Percentiles rank a stretch among this genome's conserved stretches.
Evolutionary conservation across 2,113 vertebrate genomes (phyloP).

Genomic region (Gnathochromis pfefferi): DNA sequence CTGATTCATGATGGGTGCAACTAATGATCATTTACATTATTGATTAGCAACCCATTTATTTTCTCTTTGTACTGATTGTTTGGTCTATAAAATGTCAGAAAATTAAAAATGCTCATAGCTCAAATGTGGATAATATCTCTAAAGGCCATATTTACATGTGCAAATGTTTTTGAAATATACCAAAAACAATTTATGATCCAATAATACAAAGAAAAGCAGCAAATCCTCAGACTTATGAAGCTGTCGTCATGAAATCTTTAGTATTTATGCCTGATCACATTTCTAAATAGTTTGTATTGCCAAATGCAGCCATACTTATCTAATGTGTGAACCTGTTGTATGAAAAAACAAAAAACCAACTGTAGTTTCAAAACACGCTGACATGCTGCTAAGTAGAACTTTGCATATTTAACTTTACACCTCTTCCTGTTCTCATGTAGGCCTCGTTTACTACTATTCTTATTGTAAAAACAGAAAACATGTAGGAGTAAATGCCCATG

Average conservation of each 20-base stretch:
- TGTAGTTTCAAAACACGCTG: accelerated
- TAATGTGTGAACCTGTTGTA: background rate
- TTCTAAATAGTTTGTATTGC: background rate
- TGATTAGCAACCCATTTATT: background rate
- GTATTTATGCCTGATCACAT: background rate
- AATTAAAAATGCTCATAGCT: background rate
- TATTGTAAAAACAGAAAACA: background rate
- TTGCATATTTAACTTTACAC: background rate
- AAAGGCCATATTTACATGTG: background rate
- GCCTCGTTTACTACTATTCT: background rate
- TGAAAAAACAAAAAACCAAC: background rate
- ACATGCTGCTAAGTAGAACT: background rate
- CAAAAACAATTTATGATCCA: background rate
- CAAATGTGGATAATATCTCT: background rate
- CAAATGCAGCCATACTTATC: background rate
- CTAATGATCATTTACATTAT: background rate
- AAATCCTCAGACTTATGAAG: background rate
- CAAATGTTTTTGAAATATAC: background rate
- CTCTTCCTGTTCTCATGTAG: background rate
- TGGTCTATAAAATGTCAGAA: background rate
- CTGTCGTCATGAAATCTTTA: background rate
- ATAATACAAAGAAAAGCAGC: background rate
- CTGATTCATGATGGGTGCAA: background rate
- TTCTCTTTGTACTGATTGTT: background rate
- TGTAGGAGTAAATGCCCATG: background rate